These are phyloP conservation scores for Cirrhinus molitorella DNA, from an alignment of 2,797 vertebrate genomes.

Conservation along the genomic window DNA sequence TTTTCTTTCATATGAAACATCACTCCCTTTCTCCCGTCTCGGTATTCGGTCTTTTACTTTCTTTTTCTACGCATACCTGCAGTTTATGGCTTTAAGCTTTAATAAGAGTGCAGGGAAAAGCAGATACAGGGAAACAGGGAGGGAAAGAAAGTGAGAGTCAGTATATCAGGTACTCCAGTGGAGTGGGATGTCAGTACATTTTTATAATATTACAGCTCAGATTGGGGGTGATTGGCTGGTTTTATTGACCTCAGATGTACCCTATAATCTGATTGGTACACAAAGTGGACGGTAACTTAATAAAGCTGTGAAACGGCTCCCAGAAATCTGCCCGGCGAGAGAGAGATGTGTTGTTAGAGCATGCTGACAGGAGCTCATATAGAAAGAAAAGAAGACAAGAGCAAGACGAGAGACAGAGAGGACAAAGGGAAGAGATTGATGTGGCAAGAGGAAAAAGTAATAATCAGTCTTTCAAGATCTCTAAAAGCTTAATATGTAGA, in stretches of 20 bases:
- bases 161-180: slow-evolving; percentile 49
- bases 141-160: background rate
- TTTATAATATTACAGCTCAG: slow-evolving; percentile 56
- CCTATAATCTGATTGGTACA: slow-evolving; percentile 69
- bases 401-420: background rate
- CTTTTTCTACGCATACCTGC: background rate
- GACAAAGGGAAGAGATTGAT: background rate
- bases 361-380: background rate
- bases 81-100: slow-evolving; percentile 32
- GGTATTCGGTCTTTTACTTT: background rate
- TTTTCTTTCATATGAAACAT: background rate
- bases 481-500: background rate
- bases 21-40: background rate
- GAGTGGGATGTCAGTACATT: slow-evolving; percentile 62
- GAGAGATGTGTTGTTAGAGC: background rate
- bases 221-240: slow-evolving; percentile 49
- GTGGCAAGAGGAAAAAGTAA: background rate
- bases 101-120: slow-evolving; percentile 22
- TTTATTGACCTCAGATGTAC: slow-evolving; percentile 64
- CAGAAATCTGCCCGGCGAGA: slow-evolving; percentile 31
- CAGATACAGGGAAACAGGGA: background rate
- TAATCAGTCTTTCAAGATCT: slow-evolving; percentile 1
- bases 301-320: slow-evolving; percentile 58
- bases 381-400: background rate
- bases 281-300: slow-evolving; percentile 67